phyloP scores from a whole-genome alignment of 2,113 vertebrate species.

The Upupa epops region DNA sequence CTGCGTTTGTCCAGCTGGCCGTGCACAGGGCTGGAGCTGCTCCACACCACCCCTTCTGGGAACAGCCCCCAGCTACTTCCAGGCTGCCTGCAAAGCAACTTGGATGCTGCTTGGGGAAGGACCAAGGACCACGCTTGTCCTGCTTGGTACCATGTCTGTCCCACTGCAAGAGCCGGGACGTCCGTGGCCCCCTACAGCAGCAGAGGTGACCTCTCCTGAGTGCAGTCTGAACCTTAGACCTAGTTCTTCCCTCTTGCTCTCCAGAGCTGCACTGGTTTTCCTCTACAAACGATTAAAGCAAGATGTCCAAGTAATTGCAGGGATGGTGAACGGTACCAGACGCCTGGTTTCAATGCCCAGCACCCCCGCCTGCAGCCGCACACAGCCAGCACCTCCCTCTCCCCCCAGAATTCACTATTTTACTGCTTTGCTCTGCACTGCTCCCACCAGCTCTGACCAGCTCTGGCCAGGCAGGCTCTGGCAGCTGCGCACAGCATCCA shows the following conservation, averaged over 20 bases:
- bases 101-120: no score
- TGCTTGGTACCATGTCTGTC: no score
- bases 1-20: background rate
- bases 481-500: background rate
- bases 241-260: background rate
- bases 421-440: no score
- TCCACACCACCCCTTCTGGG: accelerated
- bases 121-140: no score
- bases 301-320: background rate
- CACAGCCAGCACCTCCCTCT: background rate
- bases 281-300: background rate
- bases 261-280: background rate
- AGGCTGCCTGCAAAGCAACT: no score
- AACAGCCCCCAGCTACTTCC: accelerated
- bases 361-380: background rate
- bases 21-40: accelerated
- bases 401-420: background rate
- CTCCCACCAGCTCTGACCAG: no score
- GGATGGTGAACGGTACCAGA: background rate
- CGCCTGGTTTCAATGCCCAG: background rate
- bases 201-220: background rate
- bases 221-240: accelerated
- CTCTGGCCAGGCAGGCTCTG: background rate
- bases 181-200: no score
- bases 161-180: no score